phyloP scores from a whole-genome alignment of 2,113 vertebrate genomes.

The Aspidoscelis tigris region DNA sequence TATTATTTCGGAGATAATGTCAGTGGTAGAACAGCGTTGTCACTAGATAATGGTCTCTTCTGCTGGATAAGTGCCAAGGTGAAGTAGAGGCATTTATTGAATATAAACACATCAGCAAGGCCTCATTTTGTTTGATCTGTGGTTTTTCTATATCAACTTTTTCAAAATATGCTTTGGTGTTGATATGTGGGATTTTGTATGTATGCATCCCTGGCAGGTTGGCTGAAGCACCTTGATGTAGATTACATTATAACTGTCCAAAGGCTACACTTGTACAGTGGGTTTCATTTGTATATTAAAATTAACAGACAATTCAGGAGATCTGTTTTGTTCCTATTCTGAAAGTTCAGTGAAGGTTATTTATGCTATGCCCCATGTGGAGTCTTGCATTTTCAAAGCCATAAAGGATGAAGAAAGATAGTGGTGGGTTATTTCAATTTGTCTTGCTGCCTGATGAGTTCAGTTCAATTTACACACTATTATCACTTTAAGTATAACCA shows the following conservation, averaged over 20 bases:
- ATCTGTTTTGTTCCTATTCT: not conserved
- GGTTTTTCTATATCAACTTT: not conserved
- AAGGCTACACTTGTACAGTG: constrained; percentile 13
- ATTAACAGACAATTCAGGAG: constrained; percentile 24
- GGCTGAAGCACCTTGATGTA: not conserved
- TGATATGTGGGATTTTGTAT: not conserved
- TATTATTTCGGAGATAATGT: constrained; percentile 62
- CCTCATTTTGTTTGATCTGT: constrained; percentile 42
- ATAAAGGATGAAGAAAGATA: not conserved
- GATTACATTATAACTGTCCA: constrained; percentile 21
- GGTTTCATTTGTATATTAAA: constrained; percentile 20
- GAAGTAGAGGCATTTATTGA: constrained; percentile 42
- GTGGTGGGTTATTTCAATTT: not conserved
- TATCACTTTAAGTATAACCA: constrained; percentile 19
- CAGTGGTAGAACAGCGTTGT: constrained; percentile 46
- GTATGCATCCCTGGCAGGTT: constrained; percentile 30
- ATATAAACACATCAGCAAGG: constrained; percentile 52
- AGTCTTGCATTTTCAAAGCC: constrained; percentile 1
- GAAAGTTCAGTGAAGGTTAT: constrained; percentile 3
- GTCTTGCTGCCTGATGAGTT: not conserved
- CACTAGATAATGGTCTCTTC: constrained; percentile 58
- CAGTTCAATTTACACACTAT: not conserved
- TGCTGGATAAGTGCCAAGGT: constrained; percentile 58
- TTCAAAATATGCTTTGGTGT: not conserved
- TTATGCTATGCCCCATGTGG: not conserved